Conservation (phyloP, 2,113 vertebrate species). For the Microcebus jonahi region DNA sequence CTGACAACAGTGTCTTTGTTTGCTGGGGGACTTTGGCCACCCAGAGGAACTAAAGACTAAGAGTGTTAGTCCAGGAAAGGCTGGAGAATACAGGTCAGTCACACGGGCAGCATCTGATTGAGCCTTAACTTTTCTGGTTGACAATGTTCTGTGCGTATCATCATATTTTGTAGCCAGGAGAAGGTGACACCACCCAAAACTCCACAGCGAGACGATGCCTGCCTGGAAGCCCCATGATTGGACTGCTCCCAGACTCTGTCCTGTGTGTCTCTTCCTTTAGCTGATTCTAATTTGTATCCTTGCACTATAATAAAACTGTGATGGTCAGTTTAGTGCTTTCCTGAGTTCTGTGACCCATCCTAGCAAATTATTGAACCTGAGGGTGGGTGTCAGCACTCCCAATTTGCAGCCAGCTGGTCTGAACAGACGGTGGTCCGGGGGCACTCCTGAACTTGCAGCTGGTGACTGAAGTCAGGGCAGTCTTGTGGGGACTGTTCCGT, state of each 20-base stretch:
- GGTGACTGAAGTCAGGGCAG: background rate
- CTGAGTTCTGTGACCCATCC: background rate
- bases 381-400: background rate
- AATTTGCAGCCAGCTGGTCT: background rate
- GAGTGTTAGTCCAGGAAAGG: background rate
- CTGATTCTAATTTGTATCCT: background rate
- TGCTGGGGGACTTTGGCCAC: background rate
- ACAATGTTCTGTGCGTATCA: too few species aligned
- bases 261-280: background rate
- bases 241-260: background rate
- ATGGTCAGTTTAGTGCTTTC: background rate
- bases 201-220: background rate
- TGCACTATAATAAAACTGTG: background rate
- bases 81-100: background rate
- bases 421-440: background rate
- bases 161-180: too few species aligned
- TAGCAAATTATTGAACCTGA: background rate
- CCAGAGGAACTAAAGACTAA: background rate
- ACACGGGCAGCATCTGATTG: background rate
- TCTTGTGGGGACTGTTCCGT: background rate
- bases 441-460: background rate
- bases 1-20: background rate
- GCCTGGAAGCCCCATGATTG: accelerated
- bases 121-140: too few species aligned
- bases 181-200: accelerated